A percentile compares a stretch with the other conserved stretches of the same genome.
phyloP scores from a whole-genome alignment of 2,888 invertebrate species.

The Coremacera marginata region DNA sequence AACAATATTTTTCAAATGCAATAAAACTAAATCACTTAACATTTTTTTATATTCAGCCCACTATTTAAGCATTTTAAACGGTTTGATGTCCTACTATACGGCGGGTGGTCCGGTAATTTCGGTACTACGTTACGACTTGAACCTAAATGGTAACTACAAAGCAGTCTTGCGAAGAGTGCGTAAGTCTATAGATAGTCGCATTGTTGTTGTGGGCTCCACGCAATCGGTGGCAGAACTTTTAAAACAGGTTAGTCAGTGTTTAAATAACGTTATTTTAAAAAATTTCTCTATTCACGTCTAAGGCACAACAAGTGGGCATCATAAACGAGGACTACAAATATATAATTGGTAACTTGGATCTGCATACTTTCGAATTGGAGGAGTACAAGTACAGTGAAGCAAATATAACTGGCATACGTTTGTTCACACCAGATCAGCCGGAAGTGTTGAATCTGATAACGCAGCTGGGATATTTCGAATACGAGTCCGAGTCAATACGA shows the following conservation, averaged over 20 bases:
- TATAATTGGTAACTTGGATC: conserved; percentile 83
- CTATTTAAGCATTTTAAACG: conserved; percentile 79
- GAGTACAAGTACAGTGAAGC: conserved; percentile 84
- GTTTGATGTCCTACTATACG: conserved; percentile 77
- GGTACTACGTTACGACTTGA: conserved; percentile 76
- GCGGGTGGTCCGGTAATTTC: conserved; percentile 72
- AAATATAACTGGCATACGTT: conserved; percentile 82
- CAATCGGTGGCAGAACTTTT: conserved; percentile 74
- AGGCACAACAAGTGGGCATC: conserved; percentile 96
- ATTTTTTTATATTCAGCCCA: conserved; percentile 53
- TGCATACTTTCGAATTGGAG: conserved; percentile 75
- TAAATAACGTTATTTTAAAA: neutral
- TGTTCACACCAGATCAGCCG: conserved; percentile 74
- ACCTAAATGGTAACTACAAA: conserved; percentile 78
- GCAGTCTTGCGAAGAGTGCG: conserved; percentile 78
- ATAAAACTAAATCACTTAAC: too few species aligned
- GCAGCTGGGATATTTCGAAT: conserved; percentile 45
- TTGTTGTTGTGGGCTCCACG: conserved; percentile 79
- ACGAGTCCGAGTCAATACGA: conserved; percentile 41
- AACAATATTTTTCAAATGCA: too few species aligned
- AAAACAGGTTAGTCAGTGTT: conserved; percentile 57
- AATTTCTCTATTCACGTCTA: conserved; percentile 19
- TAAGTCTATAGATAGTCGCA: conserved; percentile 76
- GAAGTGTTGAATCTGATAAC: conserved; percentile 68
- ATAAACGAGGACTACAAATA: conserved; percentile 93